A percentile compares a stretch with the other conserved stretches of the same genome.
Conservation (phyloP, 2,888 invertebrate species). For the Drosophila quinaria region DNA sequence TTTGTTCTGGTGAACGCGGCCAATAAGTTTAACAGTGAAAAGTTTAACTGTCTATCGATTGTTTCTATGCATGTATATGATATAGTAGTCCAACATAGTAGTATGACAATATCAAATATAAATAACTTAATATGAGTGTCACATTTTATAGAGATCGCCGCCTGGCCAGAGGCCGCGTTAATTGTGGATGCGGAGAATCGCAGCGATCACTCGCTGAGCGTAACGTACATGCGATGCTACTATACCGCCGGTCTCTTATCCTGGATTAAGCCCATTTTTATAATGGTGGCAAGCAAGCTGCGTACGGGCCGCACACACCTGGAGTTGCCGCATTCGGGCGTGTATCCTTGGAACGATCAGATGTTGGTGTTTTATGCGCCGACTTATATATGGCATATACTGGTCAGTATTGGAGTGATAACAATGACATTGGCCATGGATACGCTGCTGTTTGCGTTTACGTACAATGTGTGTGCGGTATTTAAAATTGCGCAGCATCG, state of each 20-base stretch:
- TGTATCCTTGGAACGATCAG: slow-evolving; percentile 51
- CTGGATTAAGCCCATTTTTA: slow-evolving; percentile 48
- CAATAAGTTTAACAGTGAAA: too few relatives aligned
- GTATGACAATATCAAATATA: too few relatives aligned
- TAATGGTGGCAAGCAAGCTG: slow-evolving; percentile 32
- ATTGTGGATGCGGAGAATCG: slow-evolving; percentile 57
- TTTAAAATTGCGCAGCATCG: slow-evolving; percentile 66
- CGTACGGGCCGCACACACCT: slow-evolving; percentile 33
- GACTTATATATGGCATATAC: slow-evolving; percentile 57
- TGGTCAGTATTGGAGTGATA: slow-evolving; percentile 51
- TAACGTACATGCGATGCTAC: slow-evolving; percentile 53
- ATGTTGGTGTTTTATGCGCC: slow-evolving; percentile 36
- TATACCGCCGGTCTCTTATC: slow-evolving; percentile 39
- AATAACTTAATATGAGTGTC: background rate
- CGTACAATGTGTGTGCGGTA: slow-evolving; percentile 61
- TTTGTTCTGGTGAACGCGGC: too few relatives aligned
- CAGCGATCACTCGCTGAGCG: slow-evolving; percentile 56
- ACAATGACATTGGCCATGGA: slow-evolving; percentile 60
- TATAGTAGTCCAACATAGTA: too few relatives aligned
- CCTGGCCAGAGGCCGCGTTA: slow-evolving; percentile 23
- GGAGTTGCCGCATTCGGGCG: slow-evolving; percentile 49
- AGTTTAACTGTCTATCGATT: too few relatives aligned
- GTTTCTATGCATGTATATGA: too few relatives aligned
- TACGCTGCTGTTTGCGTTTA: slow-evolving; percentile 55
- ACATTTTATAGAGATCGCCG: slow-evolving; percentile 39